Evolutionary conservation across 2,888 invertebrate genomes (phyloP).

Genomic region (Lithodes maja): DNA sequence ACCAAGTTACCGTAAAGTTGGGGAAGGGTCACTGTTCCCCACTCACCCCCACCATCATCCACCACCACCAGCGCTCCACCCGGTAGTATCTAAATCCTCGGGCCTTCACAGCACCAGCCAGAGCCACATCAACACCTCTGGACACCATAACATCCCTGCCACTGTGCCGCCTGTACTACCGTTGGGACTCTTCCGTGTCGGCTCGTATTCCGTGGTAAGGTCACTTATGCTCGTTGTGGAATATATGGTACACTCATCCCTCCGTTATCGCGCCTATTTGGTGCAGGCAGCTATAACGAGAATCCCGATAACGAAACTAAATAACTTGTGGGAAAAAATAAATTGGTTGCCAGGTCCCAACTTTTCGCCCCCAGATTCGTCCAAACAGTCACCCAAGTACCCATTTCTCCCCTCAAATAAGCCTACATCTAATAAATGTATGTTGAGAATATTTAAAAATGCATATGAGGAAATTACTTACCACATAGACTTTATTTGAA

Average conservation of each 20-base stretch:
- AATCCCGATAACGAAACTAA: too few relatives aligned
- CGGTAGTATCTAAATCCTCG: slow-evolving; percentile 32
- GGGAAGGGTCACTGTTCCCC: background rate
- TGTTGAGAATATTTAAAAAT: too few relatives aligned
- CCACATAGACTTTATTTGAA: too few relatives aligned
- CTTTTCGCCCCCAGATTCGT: background rate
- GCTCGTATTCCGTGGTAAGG: slow-evolving; percentile 47
- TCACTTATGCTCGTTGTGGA: too few relatives aligned
- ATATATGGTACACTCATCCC: too few relatives aligned
- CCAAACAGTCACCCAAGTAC: background rate
- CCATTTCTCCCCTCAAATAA: too few relatives aligned
- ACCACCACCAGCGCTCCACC: slow-evolving; percentile 47
- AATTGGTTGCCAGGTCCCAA: too few relatives aligned
- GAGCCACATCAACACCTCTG: slow-evolving; percentile 15
- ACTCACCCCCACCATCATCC: slow-evolving; percentile 1
- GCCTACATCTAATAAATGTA: too few relatives aligned
- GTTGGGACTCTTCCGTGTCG: slow-evolving; percentile 50
- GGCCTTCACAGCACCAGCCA: background rate
- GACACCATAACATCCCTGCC: background rate
- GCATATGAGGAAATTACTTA: too few relatives aligned
- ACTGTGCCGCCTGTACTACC: slow-evolving; percentile 31
- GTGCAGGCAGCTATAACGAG: too few relatives aligned
- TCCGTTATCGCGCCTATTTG: too few relatives aligned
- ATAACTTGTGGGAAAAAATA: too few relatives aligned
- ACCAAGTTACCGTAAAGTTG: background rate